Conservation (phyloP, 1,140 invertebrate genomes). For the Harpegnathos saltator region DNA sequence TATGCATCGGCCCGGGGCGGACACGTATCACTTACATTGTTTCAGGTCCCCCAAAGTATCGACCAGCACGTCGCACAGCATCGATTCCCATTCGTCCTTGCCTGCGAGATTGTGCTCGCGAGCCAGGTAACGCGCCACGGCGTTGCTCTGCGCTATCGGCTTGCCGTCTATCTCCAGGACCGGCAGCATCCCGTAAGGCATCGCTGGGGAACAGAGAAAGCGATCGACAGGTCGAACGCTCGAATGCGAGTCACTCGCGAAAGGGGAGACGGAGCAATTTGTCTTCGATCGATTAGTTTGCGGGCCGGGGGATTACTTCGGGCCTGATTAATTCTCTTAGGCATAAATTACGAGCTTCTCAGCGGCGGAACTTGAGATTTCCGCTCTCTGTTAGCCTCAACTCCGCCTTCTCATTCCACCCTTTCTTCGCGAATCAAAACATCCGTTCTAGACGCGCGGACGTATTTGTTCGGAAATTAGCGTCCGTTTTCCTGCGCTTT, state of each 20-base stretch:
- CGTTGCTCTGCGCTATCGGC: constrained; percentile 88
- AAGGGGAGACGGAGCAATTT: neutral
- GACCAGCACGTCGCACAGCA: constrained; percentile 88
- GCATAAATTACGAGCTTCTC: too few relatives aligned
- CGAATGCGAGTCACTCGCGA: neutral
- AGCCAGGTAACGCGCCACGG: constrained; percentile 89
- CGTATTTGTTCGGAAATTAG: too few relatives aligned
- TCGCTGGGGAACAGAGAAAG: constrained; percentile 76
- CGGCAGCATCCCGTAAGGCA: constrained; percentile 89
- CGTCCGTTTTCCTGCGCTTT: too few relatives aligned
- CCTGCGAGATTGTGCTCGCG: constrained; percentile 87
- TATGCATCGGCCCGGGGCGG: too few relatives aligned
- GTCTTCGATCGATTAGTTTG: constrained; percentile 4
- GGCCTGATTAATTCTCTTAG: neutral
- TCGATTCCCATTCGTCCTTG: constrained; percentile 88
- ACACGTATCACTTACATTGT: constrained; percentile 81
- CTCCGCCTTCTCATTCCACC: too few relatives aligned
- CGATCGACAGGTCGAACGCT: constrained; percentile 13
- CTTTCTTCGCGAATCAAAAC: neutral
- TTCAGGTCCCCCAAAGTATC: constrained; percentile 88
- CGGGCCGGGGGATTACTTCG: neutral
- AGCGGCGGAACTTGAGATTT: too few relatives aligned
- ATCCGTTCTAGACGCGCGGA: too few relatives aligned
- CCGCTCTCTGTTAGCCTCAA: too few relatives aligned
- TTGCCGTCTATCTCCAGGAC: constrained; percentile 90